Base-by-base conservation (phyloP, 2,797 vertebrate species). In the Morus bassanus region DNA sequence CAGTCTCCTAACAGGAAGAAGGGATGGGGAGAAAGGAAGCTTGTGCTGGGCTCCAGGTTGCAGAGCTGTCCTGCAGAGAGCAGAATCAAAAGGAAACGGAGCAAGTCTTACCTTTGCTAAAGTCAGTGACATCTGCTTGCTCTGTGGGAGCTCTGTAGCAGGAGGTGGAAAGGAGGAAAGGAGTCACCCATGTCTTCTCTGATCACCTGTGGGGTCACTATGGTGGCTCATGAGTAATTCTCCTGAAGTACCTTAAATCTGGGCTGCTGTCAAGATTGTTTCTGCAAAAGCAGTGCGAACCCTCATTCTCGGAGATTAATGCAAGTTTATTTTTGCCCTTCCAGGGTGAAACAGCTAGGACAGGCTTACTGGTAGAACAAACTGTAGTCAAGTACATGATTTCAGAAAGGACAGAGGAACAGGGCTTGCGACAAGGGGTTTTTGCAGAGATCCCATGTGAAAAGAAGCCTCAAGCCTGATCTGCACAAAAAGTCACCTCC, bases 371-470 rank as follows among this genome's bases (percentile, higher is more conserved):
- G 35, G 46, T 18, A 59, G 35, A 23, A 21, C 30, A 69, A 54
- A 50, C 17, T 35, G 2, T 50, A 43, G 31, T 50, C 6, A 6
- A 54, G 48, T 16, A n/a, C 1, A 4, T 8, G 18, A 50, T 51
- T 67, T 50, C 35, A 2, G 53, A 76, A 43, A 50, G 46, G 24
- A 10, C 18, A 61, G 30, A 25, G 43, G 18, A 50, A 4, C 10
- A 53, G 51, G 59, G n/a, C 2, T 73, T 2, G 0, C 0, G 5
- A 8, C 18, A 45, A 50, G 21, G 17, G 24, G 3, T 74, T 67
- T 14, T 73, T 73, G 27, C 35, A 67, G 24, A 78, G 9, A n/a
- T 78, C 22, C 11, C 27, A 10, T 13, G 31, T 54, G 23, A 67
- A 28, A 30, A 37, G 53, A 83, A 65, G 12, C 48, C 54, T 61